Base-by-base conservation (phyloP, 2,797 vertebrate species). In the Lepilemur ruficaudatus region DNA sequence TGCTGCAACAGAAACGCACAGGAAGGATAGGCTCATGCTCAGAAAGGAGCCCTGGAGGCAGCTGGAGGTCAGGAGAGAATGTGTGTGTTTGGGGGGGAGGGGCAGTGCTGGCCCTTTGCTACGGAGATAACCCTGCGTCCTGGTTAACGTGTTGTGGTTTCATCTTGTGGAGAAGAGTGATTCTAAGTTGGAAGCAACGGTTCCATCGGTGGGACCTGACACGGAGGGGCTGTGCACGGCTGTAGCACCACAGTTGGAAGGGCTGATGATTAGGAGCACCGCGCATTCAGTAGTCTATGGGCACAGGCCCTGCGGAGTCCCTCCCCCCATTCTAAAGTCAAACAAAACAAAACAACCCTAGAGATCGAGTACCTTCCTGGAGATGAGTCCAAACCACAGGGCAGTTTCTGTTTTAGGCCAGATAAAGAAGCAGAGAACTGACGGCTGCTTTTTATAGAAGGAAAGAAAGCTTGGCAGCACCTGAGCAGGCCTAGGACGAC, bases 101-200 rank as follows among this genome's bases (percentile, higher is more conserved):
- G 55, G 14, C 0, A 2, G 67, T 3, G 41, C 25, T 32, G 43
- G 38, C 28, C 12, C 38, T 65, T 0, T 10, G 63, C 28, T 7
- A 0, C 1, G 28, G 63, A 75, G 63, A 23, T 4, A 7, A 43
- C 0, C 4, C 38, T 1, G 61, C 0, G 0, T n/a, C 13, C 28
- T 25, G 5, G 5, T 3, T 5, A 28, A 5, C 0, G 3, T 0
- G 2, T 4, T 7, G 9, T 11, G 15, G 12, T 50, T 30, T 80
- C 35, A 10, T 12, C n/a, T 14, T 18, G 13, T 2, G 5, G 13
- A 85, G 73, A 48, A 46, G 38, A 23, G 7, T 5, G 32, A 46
- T 7, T 63, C 35, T 18, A 5, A 46, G 7, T 14, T 2, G 41
- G 43, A 69, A 17, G 13, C 5, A 12, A 7, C 15, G 3, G 20